Evolutionary conservation across 2,113 vertebrate genomes (phyloP).

Genomic region (Caracal caracal): DNA sequence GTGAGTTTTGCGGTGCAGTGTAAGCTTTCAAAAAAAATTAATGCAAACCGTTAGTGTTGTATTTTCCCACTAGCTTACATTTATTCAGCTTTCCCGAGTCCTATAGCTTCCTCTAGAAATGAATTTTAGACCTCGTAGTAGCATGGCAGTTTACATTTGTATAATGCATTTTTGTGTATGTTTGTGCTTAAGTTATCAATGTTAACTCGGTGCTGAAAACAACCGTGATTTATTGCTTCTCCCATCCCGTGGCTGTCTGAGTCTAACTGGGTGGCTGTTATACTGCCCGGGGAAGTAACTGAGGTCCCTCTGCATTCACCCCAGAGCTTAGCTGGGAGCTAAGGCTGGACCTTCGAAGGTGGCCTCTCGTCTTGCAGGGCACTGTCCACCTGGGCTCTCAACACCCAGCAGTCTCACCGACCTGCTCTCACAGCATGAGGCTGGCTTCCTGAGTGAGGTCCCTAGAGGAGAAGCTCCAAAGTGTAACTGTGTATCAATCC

Average conservation of each 20-base stretch:
- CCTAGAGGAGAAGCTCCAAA: not conserved
- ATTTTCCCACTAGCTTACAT: not conserved
- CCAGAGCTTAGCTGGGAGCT: not conserved
- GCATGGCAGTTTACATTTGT: not conserved
- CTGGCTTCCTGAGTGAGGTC: not conserved
- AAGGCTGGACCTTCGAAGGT: not conserved
- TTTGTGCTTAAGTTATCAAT: not conserved
- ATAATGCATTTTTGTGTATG: too few species aligned
- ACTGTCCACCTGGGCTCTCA: not conserved
- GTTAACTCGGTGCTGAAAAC: not conserved
- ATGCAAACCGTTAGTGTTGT: not conserved
- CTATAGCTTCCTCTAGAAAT: not conserved
- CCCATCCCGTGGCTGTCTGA: not conserved
- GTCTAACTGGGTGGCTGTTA: not conserved
- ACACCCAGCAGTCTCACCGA: not conserved
- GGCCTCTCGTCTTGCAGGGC: not conserved
- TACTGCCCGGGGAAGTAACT: fast-evolving
- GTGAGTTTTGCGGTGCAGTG: not conserved
- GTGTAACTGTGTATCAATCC: fast-evolving
- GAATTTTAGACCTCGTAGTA: not conserved
- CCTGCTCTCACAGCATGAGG: not conserved
- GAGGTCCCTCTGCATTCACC: not conserved
- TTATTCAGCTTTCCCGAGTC: not conserved
- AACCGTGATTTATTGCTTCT: not conserved
- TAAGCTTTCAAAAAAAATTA: slow-evolving; percentile 25